Evolutionary conservation across 2,888 invertebrate genomes (phyloP).

Genomic region (Torymus tubicola): DNA sequence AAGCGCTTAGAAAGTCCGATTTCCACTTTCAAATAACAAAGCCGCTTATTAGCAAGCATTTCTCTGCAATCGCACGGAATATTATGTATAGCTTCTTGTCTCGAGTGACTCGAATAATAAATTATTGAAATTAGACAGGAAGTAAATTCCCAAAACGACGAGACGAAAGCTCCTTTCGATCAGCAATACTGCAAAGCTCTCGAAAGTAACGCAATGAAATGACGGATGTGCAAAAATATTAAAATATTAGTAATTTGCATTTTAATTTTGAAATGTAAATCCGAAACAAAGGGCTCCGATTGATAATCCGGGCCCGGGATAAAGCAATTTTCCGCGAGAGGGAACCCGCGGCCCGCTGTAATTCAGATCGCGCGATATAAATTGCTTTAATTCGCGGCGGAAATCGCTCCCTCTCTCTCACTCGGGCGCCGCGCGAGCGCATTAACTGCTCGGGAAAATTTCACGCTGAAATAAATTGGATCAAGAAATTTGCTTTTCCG

Average conservation of each 20-base stretch:
- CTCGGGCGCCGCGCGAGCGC: not conserved
- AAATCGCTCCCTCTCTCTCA: constrained; percentile 2
- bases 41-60: not conserved
- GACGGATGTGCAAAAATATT: not conserved
- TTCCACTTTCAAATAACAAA: constrained; percentile 50
- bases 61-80: not conserved
- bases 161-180: no score
- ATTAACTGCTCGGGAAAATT: constrained; percentile 35
- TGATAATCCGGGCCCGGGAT: constrained; percentile 26
- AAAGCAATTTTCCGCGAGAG: constrained; percentile 24
- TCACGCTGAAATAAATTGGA: constrained; percentile 41
- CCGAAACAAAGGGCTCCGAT: not conserved
- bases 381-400: constrained; percentile 29
- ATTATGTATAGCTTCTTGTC: no score
- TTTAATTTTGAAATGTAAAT: no score
- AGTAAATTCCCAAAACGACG: no score
- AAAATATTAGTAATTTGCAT: not conserved
- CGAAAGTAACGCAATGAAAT: not conserved
- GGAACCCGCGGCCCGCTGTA: not conserved
- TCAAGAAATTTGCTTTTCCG: constrained; percentile 30
- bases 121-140: no score
- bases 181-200: not conserved
- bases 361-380: constrained; percentile 23
- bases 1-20: constrained; percentile 50
- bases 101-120: no score